These are phyloP conservation scores for Muntiacus muntjak DNA, from an alignment of 2,113 vertebrate genomes.

Conservation along the genomic window DNA sequence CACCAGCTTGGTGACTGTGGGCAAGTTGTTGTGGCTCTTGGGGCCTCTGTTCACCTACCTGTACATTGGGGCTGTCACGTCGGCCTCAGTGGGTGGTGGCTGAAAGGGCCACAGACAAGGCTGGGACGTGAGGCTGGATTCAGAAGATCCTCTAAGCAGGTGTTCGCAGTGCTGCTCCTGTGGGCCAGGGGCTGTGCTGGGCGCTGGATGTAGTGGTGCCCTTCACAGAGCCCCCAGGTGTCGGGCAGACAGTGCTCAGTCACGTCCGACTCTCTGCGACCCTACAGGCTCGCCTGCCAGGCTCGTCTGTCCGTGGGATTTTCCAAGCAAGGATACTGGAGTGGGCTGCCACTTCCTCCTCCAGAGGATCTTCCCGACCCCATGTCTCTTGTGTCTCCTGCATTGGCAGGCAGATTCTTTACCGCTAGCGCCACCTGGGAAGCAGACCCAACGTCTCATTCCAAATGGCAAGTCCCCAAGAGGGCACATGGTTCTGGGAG, in stretches of 20 bases:
- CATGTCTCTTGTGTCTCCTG: background rate
- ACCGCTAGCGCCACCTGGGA: background rate
- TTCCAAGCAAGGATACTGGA: background rate
- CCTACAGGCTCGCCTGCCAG: background rate
- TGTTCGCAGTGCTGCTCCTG: rapidly evolving
- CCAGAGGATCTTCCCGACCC: background rate
- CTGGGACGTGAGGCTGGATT: background rate
- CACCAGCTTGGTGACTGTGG: background rate
- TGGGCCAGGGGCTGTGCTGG: background rate
- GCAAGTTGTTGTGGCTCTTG: background rate
- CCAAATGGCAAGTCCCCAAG: background rate
- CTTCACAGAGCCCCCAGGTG: background rate
- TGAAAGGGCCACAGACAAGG: background rate
- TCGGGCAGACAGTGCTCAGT: background rate
- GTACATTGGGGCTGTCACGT: background rate
- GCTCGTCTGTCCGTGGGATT: background rate
- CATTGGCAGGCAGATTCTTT: background rate
- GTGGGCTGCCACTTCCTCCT: background rate
- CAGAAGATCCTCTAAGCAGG: background rate
- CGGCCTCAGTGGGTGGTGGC: background rate
- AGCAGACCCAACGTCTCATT: background rate
- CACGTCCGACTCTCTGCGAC: background rate
- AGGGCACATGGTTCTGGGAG: background rate
- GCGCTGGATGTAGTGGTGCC: rapidly evolving
- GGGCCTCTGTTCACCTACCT: background rate